These are phyloP conservation scores for Agrotis ipsilon DNA, from an alignment of 2,888 invertebrate genomes.

Conservation along the genomic window DNA sequence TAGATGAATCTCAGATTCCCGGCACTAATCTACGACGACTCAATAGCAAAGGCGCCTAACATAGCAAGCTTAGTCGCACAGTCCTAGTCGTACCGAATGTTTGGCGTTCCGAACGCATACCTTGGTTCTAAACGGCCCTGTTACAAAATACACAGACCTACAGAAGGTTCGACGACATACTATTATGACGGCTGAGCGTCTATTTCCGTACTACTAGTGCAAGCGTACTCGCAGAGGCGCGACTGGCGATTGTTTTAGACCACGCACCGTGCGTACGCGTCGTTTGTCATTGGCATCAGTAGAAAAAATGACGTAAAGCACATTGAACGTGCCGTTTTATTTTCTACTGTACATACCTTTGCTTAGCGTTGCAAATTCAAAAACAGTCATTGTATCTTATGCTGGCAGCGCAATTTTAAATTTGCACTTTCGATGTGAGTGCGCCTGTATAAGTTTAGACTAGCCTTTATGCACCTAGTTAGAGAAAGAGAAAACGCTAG, in stretches of 20 bases:
- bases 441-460: too few relatives aligned
- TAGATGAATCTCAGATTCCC: background rate
- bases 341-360: background rate
- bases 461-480: too few relatives aligned
- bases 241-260: background rate
- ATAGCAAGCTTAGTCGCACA: background rate
- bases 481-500: too few relatives aligned
- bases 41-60: slow-evolving; percentile 3
- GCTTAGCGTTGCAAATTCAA: background rate
- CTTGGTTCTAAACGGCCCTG: background rate
- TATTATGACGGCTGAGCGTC: background rate
- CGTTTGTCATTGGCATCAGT: background rate
- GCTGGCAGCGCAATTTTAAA: too few relatives aligned
- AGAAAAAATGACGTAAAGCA: background rate
- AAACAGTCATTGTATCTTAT: background rate
- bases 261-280: background rate
- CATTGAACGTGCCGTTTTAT: background rate
- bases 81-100: background rate
- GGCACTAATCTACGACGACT: background rate
- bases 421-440: background rate
- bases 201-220: background rate
- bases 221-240: background rate
- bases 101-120: slow-evolving; percentile 20
- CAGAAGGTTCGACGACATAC: slow-evolving; percentile 2
- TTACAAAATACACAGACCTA: background rate